phyloP scores from a whole-genome alignment of 2,113 vertebrate genomes.

The Gavialis gangeticus region DNA sequence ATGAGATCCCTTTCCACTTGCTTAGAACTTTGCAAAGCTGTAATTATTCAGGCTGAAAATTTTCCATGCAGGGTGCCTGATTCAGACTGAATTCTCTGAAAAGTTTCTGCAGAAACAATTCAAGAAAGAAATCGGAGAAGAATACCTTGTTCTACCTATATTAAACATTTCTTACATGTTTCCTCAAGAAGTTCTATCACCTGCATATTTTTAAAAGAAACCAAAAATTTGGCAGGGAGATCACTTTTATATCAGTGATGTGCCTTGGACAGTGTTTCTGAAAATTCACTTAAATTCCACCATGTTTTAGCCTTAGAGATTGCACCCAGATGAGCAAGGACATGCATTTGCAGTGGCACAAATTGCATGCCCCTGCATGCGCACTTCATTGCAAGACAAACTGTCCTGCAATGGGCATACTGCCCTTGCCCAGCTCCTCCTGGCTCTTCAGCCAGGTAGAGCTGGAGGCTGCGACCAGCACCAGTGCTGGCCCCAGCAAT shows the following conservation, averaged over 20 bases:
- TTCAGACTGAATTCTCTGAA: not conserved
- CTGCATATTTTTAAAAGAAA: not conserved
- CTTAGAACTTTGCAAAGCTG: constrained; percentile 41
- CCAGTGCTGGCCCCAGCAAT: too few relatives aligned
- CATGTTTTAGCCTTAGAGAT: not conserved
- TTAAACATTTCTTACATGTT: not conserved
- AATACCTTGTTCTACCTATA: not conserved
- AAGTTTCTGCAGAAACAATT: not conserved
- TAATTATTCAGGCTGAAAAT: not conserved
- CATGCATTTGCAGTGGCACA: too few relatives aligned
- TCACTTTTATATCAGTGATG: not conserved
- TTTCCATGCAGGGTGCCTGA: constrained; percentile 44
- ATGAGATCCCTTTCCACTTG: constrained; percentile 20
- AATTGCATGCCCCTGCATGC: too few relatives aligned
- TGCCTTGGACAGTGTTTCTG: not conserved
- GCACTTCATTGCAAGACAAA: too few relatives aligned
- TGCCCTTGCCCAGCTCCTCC: too few relatives aligned
- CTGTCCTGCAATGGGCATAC: too few relatives aligned
- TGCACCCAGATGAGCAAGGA: too few relatives aligned
- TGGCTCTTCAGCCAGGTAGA: too few relatives aligned
- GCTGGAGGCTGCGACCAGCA: too few relatives aligned
- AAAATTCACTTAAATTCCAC: not conserved
- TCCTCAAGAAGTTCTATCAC: not conserved
- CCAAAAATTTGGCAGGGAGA: not conserved
- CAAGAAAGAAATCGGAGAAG: not conserved